Conservation (phyloP, 2,113 vertebrate genomes). For the Otolemur garnettii region DNA sequence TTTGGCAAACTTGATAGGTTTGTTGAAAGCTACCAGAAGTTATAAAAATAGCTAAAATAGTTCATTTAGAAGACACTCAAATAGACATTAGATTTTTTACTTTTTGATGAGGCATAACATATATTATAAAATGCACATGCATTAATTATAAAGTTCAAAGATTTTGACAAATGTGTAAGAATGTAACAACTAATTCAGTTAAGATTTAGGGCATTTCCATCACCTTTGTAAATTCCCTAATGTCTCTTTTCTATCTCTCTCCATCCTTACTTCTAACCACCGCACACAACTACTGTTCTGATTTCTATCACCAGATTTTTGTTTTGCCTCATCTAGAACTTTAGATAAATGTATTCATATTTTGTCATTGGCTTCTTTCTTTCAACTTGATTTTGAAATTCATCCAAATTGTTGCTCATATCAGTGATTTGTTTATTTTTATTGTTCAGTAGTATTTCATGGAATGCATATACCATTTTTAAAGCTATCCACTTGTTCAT, state of each 20-base stretch:
- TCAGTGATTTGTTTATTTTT: background rate
- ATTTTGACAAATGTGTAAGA: background rate
- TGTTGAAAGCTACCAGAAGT: slow-evolving; percentile 27
- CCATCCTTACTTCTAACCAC: background rate
- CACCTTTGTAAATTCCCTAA: background rate
- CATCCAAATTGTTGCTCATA: background rate
- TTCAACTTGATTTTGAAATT: background rate
- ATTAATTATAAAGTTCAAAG: background rate
- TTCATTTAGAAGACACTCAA: slow-evolving; percentile 5
- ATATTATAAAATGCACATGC: background rate
- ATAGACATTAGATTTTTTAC: background rate
- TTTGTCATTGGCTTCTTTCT: background rate
- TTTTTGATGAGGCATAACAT: slow-evolving; percentile 17
- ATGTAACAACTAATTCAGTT: background rate
- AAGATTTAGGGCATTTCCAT: background rate
- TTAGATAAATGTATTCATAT: background rate
- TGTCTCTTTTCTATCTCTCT: background rate
- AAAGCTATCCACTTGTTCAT: background rate
- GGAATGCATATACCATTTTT: background rate
- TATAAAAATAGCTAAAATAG: background rate
- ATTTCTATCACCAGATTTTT: background rate
- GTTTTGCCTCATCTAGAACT: background rate
- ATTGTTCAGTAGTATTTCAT: background rate
- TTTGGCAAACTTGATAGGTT: background rate
- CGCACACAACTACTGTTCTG: background rate